phyloP scores from a whole-genome alignment of 2,797 vertebrate genomes.

The Liparis tanakae region DNA sequence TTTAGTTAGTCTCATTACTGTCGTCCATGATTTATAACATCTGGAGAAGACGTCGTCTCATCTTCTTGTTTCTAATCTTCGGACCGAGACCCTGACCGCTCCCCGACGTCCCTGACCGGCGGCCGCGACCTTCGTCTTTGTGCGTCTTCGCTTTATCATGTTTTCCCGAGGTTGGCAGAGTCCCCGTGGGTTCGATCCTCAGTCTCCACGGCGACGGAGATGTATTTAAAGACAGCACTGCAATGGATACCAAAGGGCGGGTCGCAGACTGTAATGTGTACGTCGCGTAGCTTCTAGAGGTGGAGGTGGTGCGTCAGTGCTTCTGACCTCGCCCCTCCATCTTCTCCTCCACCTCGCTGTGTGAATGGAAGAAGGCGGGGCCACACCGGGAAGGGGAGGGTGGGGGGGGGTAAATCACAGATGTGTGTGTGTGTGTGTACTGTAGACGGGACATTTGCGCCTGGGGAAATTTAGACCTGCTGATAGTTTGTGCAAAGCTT shows the following conservation, averaged over 20 bases:
- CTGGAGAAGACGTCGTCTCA: constrained; percentile 18
- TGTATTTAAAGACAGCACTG: constrained; percentile 32
- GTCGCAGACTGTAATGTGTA: too few species aligned
- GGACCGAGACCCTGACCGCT: constrained; percentile 4
- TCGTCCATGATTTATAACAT: background rate
- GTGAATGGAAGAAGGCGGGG: constrained; percentile 5
- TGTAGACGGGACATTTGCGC: background rate
- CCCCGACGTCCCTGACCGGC: too few species aligned
- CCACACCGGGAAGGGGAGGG: background rate
- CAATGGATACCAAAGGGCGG: constrained; percentile 17
- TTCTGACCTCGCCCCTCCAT: constrained; percentile 10
- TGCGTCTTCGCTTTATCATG: constrained; percentile 2
- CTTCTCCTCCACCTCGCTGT: constrained; percentile 5
- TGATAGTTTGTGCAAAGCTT: constrained; percentile 20
- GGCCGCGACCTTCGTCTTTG: background rate
- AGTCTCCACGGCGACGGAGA: constrained; percentile 21
- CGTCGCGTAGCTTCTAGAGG: background rate
- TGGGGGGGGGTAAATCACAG: constrained; percentile 1
- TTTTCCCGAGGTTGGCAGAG: constrained; percentile 17
- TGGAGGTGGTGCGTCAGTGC: constrained; percentile 10
- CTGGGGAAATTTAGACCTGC: constrained; percentile 35
- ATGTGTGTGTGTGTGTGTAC: background rate
- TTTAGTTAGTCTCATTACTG: background rate
- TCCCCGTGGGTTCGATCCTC: constrained; percentile 37
- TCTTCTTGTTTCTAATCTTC: constrained; percentile 68